Evolutionary conservation across 2,888 invertebrate species (phyloP).

Genomic region (Apotomis betuletana): DNA sequence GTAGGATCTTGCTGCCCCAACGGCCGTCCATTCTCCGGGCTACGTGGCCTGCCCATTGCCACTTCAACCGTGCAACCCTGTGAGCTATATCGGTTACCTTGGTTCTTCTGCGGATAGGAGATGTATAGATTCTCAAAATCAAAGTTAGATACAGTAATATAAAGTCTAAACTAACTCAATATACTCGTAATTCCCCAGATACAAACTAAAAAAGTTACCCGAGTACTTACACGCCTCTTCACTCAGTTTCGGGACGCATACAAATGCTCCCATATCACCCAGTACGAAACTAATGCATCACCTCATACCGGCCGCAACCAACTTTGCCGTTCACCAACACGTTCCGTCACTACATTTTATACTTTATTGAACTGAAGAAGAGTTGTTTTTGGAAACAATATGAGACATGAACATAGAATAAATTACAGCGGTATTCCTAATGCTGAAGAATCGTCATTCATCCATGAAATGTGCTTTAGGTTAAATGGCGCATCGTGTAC

Average conservation of each 20-base stretch:
- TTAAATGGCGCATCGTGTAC: conserved; percentile 31
- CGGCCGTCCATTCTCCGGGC: no score
- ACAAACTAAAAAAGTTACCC: conserved; percentile 4
- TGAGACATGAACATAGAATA: conserved; percentile 26
- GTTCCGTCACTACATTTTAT: background rate
- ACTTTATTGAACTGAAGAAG: background rate
- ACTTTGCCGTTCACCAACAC: background rate
- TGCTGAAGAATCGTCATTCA: conserved; percentile 35
- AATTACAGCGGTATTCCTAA: conserved; percentile 36
- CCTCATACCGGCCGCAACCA: conserved; percentile 14
- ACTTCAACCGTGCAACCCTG: no score
- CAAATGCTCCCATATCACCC: conserved; percentile 56
- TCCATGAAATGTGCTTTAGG: conserved; percentile 25
- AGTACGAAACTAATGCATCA: conserved; percentile 42
- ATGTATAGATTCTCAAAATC: no score
- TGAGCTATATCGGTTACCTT: no score
- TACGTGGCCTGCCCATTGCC: no score
- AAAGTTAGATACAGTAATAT: no score
- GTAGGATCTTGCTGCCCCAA: no score
- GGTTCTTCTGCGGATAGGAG: no score
- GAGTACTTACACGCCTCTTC: conserved; percentile 58
- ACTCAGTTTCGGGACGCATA: conserved; percentile 63
- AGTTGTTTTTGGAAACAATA: background rate
- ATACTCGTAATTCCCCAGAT: no score
- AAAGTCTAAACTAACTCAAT: no score